These are phyloP conservation scores for Pristionchus pacificus DNA, from an alignment of 1,140 invertebrate genomes.

Conservation along the genomic window DNA sequence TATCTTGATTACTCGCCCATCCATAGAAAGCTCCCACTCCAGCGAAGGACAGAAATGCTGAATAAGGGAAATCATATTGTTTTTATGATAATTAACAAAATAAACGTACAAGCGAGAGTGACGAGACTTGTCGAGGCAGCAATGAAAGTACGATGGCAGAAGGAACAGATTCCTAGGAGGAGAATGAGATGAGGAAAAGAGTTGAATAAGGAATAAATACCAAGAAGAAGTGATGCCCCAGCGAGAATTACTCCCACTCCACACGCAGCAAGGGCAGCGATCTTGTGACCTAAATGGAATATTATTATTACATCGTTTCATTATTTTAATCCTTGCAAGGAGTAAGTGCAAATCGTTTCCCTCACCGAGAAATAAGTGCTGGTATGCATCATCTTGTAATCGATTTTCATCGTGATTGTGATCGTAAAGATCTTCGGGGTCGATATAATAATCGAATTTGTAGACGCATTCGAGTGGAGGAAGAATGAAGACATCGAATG, in stretches of 20 bases:
- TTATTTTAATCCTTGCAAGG: constrained; percentile 21
- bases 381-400: constrained; percentile 54
- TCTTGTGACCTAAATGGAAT: constrained; percentile 52
- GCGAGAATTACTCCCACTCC: constrained; percentile 42
- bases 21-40: constrained; percentile 47
- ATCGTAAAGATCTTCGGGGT: constrained; percentile 57
- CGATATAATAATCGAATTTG: constrained; percentile 57
- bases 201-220: constrained; percentile 55
- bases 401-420: constrained; percentile 56
- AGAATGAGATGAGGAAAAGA: no score
- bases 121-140: constrained; percentile 49
- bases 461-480: constrained; percentile 51
- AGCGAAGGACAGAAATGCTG: constrained; percentile 39
- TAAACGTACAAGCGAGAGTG: constrained; percentile 35
- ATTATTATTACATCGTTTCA: neutral
- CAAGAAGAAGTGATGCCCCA: constrained; percentile 13
- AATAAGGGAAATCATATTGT: constrained; percentile 14
- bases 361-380: constrained; percentile 55
- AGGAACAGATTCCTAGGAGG: constrained; percentile 50
- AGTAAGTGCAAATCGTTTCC: neutral
- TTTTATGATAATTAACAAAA: neutral
- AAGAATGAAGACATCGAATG: constrained; percentile 54
- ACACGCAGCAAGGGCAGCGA: constrained; percentile 47
- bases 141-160: constrained; percentile 50
- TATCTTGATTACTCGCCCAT: constrained; percentile 53